Evolutionary conservation across 2,888 invertebrate genomes (phyloP).

Genomic region (Phyllotreta cruciferae): DNA sequence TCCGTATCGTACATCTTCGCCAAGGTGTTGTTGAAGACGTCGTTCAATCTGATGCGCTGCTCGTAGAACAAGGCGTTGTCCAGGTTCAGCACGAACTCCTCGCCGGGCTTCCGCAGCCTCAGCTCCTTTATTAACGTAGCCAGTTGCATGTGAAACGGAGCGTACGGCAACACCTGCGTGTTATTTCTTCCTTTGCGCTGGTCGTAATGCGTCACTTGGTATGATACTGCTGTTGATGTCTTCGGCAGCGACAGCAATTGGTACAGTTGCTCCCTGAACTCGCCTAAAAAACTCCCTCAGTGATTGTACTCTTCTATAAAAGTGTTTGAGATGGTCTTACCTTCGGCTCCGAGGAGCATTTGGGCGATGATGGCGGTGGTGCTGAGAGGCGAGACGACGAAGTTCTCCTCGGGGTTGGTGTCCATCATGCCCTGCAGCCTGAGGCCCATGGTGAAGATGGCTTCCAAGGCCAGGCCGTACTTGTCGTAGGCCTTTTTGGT

Average conservation of each 20-base stretch:
- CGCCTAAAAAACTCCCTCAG: no score
- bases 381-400: conserved; percentile 58
- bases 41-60: conserved; percentile 45
- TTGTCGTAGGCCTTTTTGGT: conserved; percentile 16
- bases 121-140: conserved; percentile 50
- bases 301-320: no score
- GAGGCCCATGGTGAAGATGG: conserved; percentile 55
- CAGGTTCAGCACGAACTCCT: conserved; percentile 48
- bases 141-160: conserved; percentile 53
- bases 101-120: conserved; percentile 39
- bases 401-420: conserved; percentile 49
- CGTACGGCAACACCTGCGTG: conserved; percentile 44
- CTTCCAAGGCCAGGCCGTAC: conserved; percentile 51
- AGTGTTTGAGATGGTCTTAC: no score
- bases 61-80: conserved; percentile 54
- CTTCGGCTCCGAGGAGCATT: conserved; percentile 56
- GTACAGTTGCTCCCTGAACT: conserved; percentile 52
- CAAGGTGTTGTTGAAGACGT: conserved; percentile 46
- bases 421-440: conserved; percentile 52
- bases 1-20: conserved; percentile 50
- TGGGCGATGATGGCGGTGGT: conserved; percentile 56
- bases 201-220: conserved; percentile 38
- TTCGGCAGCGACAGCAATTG: conserved; percentile 50
- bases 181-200: conserved; percentile 39
- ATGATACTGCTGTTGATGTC: conserved; percentile 24